phyloP scores from a whole-genome alignment of 2,888 invertebrate genomes.

The Athripsodes cinereus region DNA sequence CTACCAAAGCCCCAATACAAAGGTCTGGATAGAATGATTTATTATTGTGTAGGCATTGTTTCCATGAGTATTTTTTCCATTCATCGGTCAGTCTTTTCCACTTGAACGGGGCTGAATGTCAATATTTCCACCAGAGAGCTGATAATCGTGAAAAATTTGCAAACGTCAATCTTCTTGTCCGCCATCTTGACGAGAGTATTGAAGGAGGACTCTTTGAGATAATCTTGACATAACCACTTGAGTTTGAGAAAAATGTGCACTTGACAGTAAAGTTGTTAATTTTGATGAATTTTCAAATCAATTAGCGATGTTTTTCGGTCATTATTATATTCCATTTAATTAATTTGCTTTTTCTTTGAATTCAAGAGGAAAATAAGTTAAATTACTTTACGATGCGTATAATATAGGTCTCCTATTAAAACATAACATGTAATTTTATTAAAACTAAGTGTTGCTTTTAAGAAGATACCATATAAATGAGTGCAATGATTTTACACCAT shows the following conservation, averaged over 20 bases:
- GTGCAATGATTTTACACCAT: too few species aligned
- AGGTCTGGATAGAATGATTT: conserved; percentile 8
- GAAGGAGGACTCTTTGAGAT: background rate
- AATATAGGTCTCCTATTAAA: too few species aligned
- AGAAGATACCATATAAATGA: too few species aligned
- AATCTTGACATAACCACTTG: conserved; percentile 6
- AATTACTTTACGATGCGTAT: too few species aligned
- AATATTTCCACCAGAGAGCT: conserved; percentile 12
- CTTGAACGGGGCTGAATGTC: conserved; percentile 11
- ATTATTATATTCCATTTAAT: background rate
- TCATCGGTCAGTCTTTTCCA: conserved; percentile 13
- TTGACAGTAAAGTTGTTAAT: conserved; percentile 11
- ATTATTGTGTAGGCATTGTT: conserved; percentile 8
- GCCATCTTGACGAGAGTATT: conserved; percentile 3
- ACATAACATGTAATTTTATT: too few species aligned
- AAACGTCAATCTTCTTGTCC: conserved; percentile 15
- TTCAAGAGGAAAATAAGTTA: background rate
- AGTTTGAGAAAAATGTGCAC: conserved; percentile 8
- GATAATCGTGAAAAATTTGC: conserved; percentile 19
- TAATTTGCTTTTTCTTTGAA: background rate
- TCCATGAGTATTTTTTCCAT: conserved; percentile 3
- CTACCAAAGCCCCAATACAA: background rate
- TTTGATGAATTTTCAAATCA: conserved; percentile 15
- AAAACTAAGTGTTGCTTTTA: too few species aligned
- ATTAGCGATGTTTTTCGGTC: conserved; percentile 13